phyloP scores from a whole-genome alignment of 2,888 invertebrate species.

The Pristionchus entomophagus region DNA sequence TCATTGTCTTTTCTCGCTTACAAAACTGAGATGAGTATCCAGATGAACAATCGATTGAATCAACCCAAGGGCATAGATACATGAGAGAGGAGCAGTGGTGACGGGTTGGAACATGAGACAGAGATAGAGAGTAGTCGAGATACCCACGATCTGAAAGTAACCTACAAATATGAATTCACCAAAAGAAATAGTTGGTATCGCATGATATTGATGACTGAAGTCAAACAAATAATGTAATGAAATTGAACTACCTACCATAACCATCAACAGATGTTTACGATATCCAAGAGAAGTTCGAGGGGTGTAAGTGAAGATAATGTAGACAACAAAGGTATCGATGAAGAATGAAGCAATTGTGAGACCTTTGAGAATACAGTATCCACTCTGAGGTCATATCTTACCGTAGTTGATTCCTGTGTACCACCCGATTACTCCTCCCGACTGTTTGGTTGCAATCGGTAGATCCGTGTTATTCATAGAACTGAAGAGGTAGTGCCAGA shows the following conservation, averaged over 20 bases:
- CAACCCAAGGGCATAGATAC: conserved; percentile 8
- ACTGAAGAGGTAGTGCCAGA: too few species aligned
- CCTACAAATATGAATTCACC: too few species aligned
- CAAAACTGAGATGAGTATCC: conserved; percentile 32
- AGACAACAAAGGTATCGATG: conserved; percentile 4
- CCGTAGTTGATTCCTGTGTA: conserved; percentile 14
- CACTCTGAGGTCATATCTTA: not conserved
- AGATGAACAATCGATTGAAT: not conserved
- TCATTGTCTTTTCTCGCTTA: not conserved
- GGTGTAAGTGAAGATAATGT: not conserved
- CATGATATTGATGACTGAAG: too few species aligned
- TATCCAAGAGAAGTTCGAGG: not conserved
- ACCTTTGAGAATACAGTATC: not conserved
- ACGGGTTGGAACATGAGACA: conserved; percentile 37
- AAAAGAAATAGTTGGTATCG: too few species aligned
- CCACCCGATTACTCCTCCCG: not conserved
- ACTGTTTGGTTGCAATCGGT: not conserved
- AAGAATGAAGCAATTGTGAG: not conserved
- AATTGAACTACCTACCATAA: not conserved
- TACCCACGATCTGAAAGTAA: not conserved
- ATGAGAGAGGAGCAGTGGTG: conserved; percentile 19
- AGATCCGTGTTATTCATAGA: too few species aligned
- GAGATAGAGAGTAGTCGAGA: conserved; percentile 3
- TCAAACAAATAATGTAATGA: too few species aligned
- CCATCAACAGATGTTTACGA: conserved; percentile 10